Evolutionary conservation across 1,140 invertebrate species (phyloP), one percentile per base, ranked within the genome.

Genomic region (Platyscapa corneri): DNA sequence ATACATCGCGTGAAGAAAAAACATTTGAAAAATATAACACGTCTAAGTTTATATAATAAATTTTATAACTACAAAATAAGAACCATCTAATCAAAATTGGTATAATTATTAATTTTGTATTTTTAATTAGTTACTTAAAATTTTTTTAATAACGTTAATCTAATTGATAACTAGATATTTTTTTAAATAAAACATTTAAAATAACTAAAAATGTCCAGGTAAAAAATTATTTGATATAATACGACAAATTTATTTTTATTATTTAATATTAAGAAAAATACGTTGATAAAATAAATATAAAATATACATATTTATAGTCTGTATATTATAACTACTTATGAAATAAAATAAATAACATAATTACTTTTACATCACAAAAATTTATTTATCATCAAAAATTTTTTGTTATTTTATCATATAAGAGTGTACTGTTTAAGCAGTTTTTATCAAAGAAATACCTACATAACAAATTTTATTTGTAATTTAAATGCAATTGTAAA

Each of bases 21-120:
- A 49, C n/a, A 23, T 30, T 56, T 70, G 3, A 80, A 85, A 37
- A 32, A 72, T 72, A 70, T 67, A 80, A 34, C 60, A 85, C 37
- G 46, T 23, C 56, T 8, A 18, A 37, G 56, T 53, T 74, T 60
- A 30, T n/a, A 10, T 49, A 64, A 81, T n/a, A 0, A 32, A 46
- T 42, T 80, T 60, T 79, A 79, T 32, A 72, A 46, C n/a, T 84
- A 72, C 0, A 60, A 37, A 74, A 23, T 42, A 79, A 85, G 72
- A 60, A 56, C 39, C 3, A 39, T 30, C 46, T 64, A 70, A 75
- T 75, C 32, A 60, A 39, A 67, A 14, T 85, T 76, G 34, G 70
- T n/a, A 65, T 65, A 64, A 42, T 39, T 18, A 84, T 46, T 60
- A 53, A 34, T 56, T 53, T 53, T 32, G 7, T 39, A 32, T 49